A percentile compares a stretch with the other conserved stretches of the same genome.
Conservation (phyloP, 1,140 invertebrate species). For the Calliopsis andreniformis region DNA sequence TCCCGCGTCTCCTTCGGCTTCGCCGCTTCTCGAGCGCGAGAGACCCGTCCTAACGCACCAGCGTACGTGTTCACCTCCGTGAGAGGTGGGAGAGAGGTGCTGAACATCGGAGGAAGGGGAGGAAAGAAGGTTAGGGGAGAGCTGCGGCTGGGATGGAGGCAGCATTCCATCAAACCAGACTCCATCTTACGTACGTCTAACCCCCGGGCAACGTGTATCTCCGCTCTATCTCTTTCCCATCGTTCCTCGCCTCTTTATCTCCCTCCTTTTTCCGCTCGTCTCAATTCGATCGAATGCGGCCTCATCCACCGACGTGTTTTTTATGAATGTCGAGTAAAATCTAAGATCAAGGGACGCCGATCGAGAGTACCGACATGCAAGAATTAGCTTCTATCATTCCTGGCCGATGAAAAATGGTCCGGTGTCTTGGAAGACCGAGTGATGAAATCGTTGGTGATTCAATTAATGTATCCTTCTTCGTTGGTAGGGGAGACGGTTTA, state of each 20-base stretch:
- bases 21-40: slow-evolving; percentile 44
- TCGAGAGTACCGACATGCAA: background rate
- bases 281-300: slow-evolving; percentile 46
- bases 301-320: slow-evolving; percentile 23
- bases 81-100: slow-evolving; percentile 53
- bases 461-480: too few species aligned
- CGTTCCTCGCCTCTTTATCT: slow-evolving; percentile 14
- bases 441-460: too few species aligned
- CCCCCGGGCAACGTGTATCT: slow-evolving; percentile 63
- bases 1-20: slow-evolving; percentile 15
- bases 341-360: slow-evolving; percentile 44
- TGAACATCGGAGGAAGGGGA: slow-evolving; percentile 41
- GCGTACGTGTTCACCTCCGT: slow-evolving; percentile 48
- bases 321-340: slow-evolving; percentile 19
- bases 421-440: too few species aligned
- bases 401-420: background rate
- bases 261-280: slow-evolving; percentile 31
- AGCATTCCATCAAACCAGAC: slow-evolving; percentile 78
- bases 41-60: slow-evolving; percentile 43
- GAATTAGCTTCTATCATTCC: slow-evolving; percentile 22
- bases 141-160: slow-evolving; percentile 66
- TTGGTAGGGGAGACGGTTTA: background rate
- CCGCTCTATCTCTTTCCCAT: slow-evolving; percentile 41
- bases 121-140: slow-evolving; percentile 46
- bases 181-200: slow-evolving; percentile 72